phyloP scores from a whole-genome alignment of 1,140 invertebrate genomes.

The Leptinotarsa defecta region DNA sequence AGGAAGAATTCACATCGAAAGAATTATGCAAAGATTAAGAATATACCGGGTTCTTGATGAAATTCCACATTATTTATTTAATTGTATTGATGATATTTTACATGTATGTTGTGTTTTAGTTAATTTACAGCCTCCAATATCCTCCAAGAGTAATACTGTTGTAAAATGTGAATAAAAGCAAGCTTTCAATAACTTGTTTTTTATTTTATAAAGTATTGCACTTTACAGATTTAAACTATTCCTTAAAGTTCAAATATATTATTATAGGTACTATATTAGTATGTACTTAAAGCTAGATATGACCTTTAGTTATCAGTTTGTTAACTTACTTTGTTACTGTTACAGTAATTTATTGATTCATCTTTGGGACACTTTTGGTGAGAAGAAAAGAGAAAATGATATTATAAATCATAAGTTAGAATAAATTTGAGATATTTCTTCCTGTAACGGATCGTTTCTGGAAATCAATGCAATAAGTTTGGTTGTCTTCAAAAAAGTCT shows the following conservation, averaged over 20 bases:
- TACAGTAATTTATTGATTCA: no score
- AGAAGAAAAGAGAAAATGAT: no score
- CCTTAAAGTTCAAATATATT: not conserved
- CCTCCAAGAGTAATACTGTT: slow-evolving; percentile 14
- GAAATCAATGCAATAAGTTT: no score
- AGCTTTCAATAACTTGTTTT: not conserved
- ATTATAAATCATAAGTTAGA: no score
- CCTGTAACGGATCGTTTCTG: no score
- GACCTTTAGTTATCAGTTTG: not conserved
- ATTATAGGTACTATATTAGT: not conserved
- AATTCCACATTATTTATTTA: slow-evolving; percentile 23
- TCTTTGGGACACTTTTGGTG: no score
- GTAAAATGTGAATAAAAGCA: not conserved
- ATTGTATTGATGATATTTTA: slow-evolving; percentile 44
- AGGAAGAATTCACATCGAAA: no score
- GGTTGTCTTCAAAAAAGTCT: no score
- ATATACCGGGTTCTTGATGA: no score
- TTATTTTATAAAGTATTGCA: not conserved
- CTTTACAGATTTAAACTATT: not conserved
- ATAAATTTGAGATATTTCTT: no score
- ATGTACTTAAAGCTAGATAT: not conserved
- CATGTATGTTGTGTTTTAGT: slow-evolving; percentile 47
- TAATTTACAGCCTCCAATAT: slow-evolving; percentile 41
- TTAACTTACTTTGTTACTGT: no score
- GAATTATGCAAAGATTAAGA: no score